Conservation (phyloP, 2,888 invertebrate genomes). For the Calameuta idolon region DNA sequence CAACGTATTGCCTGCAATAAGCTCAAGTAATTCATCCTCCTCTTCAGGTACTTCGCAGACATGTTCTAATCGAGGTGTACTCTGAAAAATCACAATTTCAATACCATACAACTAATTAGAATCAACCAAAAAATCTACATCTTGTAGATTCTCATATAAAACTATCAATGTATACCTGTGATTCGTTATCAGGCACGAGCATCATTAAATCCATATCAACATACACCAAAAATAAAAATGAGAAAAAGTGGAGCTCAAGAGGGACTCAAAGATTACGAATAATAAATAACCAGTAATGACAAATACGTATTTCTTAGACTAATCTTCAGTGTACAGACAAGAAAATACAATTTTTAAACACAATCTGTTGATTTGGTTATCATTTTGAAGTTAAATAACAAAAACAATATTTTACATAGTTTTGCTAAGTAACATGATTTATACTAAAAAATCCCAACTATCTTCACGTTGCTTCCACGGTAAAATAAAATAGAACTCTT, state of each 20-base stretch:
- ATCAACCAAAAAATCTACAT: not conserved
- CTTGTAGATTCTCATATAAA: not conserved
- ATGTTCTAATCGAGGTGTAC: conserved; percentile 36
- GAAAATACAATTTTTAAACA: not conserved
- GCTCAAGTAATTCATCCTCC: conserved; percentile 34
- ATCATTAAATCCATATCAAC: conserved; percentile 45
- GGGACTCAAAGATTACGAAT: not conserved
- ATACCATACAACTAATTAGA: not conserved
- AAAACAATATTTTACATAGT: not conserved
- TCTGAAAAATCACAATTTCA: conserved; percentile 20
- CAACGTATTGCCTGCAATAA: conserved; percentile 30
- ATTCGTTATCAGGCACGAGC: conserved; percentile 35
- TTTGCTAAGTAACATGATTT: not conserved
- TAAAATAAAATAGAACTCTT: not conserved
- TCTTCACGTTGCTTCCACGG: not conserved
- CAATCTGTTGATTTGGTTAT: not conserved
- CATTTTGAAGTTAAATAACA: not conserved
- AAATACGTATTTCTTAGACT: not conserved
- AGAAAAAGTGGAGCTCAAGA: not conserved
- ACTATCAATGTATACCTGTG: not conserved
- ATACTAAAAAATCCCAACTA: not conserved
- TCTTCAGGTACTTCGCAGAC: conserved; percentile 36
- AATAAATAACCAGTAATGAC: not conserved
- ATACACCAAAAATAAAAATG: not conserved
- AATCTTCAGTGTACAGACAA: not conserved